Base-by-base conservation (phyloP, 2,888 invertebrate species). In the Electrophaes corylata region DNA sequence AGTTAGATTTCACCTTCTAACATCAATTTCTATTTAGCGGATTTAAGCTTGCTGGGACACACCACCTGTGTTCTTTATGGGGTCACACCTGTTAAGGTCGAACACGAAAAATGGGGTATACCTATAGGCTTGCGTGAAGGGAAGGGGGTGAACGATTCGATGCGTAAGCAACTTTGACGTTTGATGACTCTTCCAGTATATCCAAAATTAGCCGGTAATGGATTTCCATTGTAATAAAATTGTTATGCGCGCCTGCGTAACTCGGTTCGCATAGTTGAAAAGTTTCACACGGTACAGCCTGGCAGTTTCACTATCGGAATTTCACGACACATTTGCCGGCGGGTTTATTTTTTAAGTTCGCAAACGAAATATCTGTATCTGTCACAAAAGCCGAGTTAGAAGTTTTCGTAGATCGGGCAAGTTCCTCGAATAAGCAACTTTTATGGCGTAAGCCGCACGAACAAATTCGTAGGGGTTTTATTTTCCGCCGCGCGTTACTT, bases 1-100 rank as follows among this genome's bases (percentile, higher is more conserved):
- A 85, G 81, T 84, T 83, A 81, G 81, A 83, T 83, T 86, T 82
- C 77, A 78, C 80, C 78, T 78, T 76, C 78, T 75, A 78, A 82
- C 87, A 86, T 87, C 85, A 88, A 88, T 86, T 86, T 84, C 81
- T 84, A 84, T 88, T 87, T 84, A 77, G 76, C 71, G 81, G 83
- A 84, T 83, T 84, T 82, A 81, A 80, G 79, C 79, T 77, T 71
- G 71, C 75, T 74, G 70, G 75, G 78, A 81, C 76, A 71, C 73
- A 71, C 70, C 88, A 88, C 86, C 84, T 86, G 84, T 71, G 82
- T 74, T 77, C 83, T 84, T 81, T 79, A 79, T 75, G 74, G 74
- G 76, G 75, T 79, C 80, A 76, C 82, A 81, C 79, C 77, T 81
- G 82, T 75, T 79, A 77, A 71, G 71, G 73, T 67, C 67, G 69